phyloP scores from a whole-genome alignment of 2,888 invertebrate genomes.

The Agrotis ipsilon region DNA sequence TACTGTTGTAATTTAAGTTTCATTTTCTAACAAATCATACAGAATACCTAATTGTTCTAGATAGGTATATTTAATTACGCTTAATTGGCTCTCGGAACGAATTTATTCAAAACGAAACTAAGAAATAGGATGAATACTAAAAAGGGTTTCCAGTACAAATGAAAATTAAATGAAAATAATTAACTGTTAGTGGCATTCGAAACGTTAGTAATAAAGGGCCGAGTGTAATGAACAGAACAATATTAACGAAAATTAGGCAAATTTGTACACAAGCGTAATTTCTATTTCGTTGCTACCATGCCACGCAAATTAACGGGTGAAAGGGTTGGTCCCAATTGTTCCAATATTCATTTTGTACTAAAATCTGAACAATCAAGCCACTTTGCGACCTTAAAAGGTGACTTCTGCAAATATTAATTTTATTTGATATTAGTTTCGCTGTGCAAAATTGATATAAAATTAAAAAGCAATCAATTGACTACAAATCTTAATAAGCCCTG shows the following conservation, averaged over 20 bases:
- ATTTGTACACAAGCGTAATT: constrained; percentile 78
- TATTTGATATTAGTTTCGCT: constrained; percentile 19
- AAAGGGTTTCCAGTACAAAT: constrained; percentile 62
- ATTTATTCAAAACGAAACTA: constrained; percentile 55
- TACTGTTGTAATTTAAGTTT: no score
- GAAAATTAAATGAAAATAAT: constrained; percentile 75
- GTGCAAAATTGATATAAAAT: constrained; percentile 9
- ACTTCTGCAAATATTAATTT: constrained; percentile 48
- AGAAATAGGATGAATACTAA: constrained; percentile 56
- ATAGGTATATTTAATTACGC: not conserved
- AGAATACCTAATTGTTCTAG: not conserved
- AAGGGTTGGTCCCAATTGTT: constrained; percentile 65
- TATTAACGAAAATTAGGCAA: constrained; percentile 79
- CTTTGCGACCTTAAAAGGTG: constrained; percentile 33
- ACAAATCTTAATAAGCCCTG: not conserved
- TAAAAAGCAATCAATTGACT: not conserved
- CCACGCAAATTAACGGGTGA: constrained; percentile 70
- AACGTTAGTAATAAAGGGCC: constrained; percentile 75
- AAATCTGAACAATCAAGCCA: constrained; percentile 66
- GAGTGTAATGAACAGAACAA: constrained; percentile 77
- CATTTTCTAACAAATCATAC: no score
- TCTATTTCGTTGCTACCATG: constrained; percentile 77
- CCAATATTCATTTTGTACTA: constrained; percentile 59
- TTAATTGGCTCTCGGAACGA: constrained; percentile 18
- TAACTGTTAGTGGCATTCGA: constrained; percentile 75